Evolutionary conservation across 2,113 vertebrate species (phyloP), one percentile per base, ranked within the genome.

Genomic region (Rhinopomastus cyanomelas): DNA sequence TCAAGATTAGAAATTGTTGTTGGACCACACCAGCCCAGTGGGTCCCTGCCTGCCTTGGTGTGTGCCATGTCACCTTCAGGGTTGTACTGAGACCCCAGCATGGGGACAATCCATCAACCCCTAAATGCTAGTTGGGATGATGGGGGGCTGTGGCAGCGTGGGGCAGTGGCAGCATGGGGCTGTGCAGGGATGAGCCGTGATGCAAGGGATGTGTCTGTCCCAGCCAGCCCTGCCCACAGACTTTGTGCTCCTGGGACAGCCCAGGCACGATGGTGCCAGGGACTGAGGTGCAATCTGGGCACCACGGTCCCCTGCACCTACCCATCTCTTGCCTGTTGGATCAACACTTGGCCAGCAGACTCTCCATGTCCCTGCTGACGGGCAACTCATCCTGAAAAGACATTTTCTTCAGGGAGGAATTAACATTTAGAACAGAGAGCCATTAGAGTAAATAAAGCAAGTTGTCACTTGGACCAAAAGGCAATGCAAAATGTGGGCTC

Each of bases 321-420:
- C 32, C 0, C 17, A 82, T 59, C 6, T 79, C 59, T 34, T 37
- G 59, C 57, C n/a, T 1, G 1, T 0, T 0, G 3, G 49, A 25
- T 64, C 51, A 84, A 51, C 0, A 9, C n/a, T 49, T 36, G 42
- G 60, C 37, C 49, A 66, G 51, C 73, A 72, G 16, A 25, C 52
- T 49, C 79, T 90, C 68, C 42, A 2, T 6, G 6, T 69, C 53
- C 71, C 67, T 46, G 65, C 64, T 84, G 79, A 88, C 29, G 68
- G 90, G 55, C 89, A 95, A 32, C 92, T 91, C 95, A 74, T 72
- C 85, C 78, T 81, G 91, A 89, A 94, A 78, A 94, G 94, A 90
- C 85, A 83, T 94, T 90, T 94, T 96, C 94, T 97, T 95, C 80
- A 90, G 95, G 96, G 95, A 94, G 94, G 68, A 97, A 96, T 96